Evolutionary conservation across 2,888 invertebrate species (phyloP).

Genomic region (Drosophila atripex): DNA sequence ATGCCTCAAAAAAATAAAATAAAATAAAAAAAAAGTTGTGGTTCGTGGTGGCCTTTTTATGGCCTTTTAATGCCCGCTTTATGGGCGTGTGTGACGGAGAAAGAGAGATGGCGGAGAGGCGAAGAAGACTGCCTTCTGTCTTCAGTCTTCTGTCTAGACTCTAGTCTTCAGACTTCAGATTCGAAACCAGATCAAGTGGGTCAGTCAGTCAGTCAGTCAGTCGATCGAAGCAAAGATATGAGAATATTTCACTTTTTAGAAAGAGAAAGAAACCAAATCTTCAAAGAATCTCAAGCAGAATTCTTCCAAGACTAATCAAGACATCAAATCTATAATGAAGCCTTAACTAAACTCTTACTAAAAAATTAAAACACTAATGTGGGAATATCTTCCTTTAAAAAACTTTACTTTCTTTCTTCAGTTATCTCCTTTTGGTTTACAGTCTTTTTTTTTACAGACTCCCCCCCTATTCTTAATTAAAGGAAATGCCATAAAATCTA

Average conservation of each 20-base stretch:
- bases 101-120: conserved; percentile 14
- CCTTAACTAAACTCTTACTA: no score
- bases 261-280: no score
- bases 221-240: conserved; percentile 4
- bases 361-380: not conserved
- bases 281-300: not conserved
- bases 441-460: not conserved
- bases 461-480: not conserved
- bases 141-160: conserved; percentile 21
- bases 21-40: conserved; percentile 68
- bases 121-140: not conserved
- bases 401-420: no score
- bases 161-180: not conserved
- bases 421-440: no score
- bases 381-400: not conserved
- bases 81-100: conserved; percentile 68
- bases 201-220: conserved; percentile 29
- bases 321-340: no score
- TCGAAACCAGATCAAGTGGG: conserved; percentile 19
- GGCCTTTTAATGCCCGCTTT: conserved; percentile 72
- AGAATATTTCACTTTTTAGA: not conserved
- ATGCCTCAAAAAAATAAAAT: no score
- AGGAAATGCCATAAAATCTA: conserved; percentile 1
- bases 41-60: conserved; percentile 41
- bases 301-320: not conserved